Base-by-base conservation (phyloP, 92 coral and sea anemone species). In the Epizoanthus fatuus region DNA sequence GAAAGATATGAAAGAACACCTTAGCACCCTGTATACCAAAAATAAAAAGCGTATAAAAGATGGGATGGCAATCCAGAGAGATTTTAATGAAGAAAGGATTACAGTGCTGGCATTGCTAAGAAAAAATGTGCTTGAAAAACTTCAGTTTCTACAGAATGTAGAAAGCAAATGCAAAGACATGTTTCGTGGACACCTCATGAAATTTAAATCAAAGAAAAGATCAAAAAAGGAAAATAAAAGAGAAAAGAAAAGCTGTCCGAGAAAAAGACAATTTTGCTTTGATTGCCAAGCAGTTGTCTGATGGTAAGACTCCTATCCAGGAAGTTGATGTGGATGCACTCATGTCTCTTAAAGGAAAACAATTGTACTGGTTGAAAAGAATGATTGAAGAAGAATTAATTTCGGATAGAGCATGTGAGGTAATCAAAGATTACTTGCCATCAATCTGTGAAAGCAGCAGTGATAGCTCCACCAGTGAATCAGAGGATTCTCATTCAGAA, bases 101-200 rank as follows among this genome's bases (percentile, higher is more conserved):
- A 44, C 49, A 44, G 71, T 22, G 71, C 44, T 65, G 71, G 42
- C 42, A 32, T 65, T 25, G 16, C 71, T 65, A 25, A 7, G 12
- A 65, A 65, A 65, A 63, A 65, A 65, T 7, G 42, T 25, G 70
- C 35, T n/a, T 64, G 38, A 42, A 42, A 42, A 42, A 7, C 69
- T 63, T 63, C 12, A 16, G 35, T 20, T 63, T 20, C 69, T 63
- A 16, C 29, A 63, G 32, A 63, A 63, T 63, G 69, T 20, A 16
- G 35, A 63, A 6, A 42, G 47, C 52, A 74, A 81, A 75, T 82
- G 91, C 63, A 88, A 63, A 47, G 78, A 88, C 74, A 88, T 82
- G 88, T 88, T 88, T 83, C 87, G 52, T 73, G 87, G 84, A 62
- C 69, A 63, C 78, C 44, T 88, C 54, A 74, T 82, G 69, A 88